Evolutionary conservation across 2,888 invertebrate species (phyloP), one percentile per base, ranked within the genome.

Genomic region (Phragmatobia fuliginosa): DNA sequence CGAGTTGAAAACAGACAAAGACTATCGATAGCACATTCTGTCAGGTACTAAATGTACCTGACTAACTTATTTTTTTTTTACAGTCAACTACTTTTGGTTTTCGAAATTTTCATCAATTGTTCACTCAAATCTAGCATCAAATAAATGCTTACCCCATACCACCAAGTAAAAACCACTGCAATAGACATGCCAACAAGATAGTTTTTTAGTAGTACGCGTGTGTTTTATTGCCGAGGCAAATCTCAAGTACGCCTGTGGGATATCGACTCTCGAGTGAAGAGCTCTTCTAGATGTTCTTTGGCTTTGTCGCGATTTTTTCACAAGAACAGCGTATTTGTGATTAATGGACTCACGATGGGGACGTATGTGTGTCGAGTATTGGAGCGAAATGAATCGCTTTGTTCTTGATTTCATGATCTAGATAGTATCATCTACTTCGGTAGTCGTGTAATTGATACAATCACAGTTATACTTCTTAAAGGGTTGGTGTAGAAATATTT

Each of bases 201-300:
- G 82, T 90, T 91, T 92, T 92, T 92, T 91, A 84, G 70, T 70
- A 75, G 70, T 70, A 74, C 66, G 81, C 77, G 83, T 90, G 90
- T 87, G 84, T 88, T 90, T 90, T 90, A 90, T 87, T 81, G 78
- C 83, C 90, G 81, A 28, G 66, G 70, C 88, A 81, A 85, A 90
- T 89, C 75, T 86, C 83, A 77, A 90, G 89, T 76, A 77, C 75
- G 81, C 70, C 84, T 86, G 86, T 82, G 77, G 83, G 81, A 80
- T 82, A 83, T 83, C 82, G 85, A 73, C 81, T 68, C 83, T 84
- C 71, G 45, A 62, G 66, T 84, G 66, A 73, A 86, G 82, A 72
- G 67, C 83, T 63, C 84, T 83, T 79, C 79, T 77, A 77, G 76
- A 32, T 62, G 69, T 81, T 85, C 78, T 84, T 83, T 78, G 73